Evolutionary conservation across 2,888 invertebrate genomes (phyloP).

Genomic region (Agriopis aurantiaria): DNA sequence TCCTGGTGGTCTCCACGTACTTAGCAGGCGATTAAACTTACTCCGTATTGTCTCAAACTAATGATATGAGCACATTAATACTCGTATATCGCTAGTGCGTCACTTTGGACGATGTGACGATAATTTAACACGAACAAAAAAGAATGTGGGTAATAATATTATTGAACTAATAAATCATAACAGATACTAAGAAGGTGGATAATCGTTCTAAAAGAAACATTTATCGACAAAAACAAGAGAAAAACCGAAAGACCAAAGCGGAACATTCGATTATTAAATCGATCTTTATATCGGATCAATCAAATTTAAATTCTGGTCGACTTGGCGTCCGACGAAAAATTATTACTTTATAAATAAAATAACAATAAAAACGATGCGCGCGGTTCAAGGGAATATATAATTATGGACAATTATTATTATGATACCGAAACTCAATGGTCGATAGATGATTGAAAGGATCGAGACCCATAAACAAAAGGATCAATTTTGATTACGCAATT

Average conservation of each 20-base stretch:
- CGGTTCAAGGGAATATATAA: slow-evolving; percentile 84
- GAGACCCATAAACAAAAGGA: slow-evolving; percentile 85
- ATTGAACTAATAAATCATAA: slow-evolving; percentile 65
- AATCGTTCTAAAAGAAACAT: slow-evolving; percentile 73
- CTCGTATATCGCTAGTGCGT: slow-evolving; percentile 21
- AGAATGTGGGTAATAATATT: slow-evolving; percentile 58
- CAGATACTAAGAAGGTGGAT: slow-evolving; percentile 67
- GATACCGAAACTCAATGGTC: slow-evolving; percentile 84
- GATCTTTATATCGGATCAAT: slow-evolving; percentile 86
- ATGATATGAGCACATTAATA: slow-evolving; percentile 42
- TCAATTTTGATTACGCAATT: slow-evolving; percentile 83
- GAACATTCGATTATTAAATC: slow-evolving; percentile 83
- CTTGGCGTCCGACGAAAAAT: slow-evolving; percentile 80
- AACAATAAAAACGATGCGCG: slow-evolving; percentile 85
- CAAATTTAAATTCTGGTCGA: slow-evolving; percentile 85
- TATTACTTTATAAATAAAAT: slow-evolving; percentile 87
- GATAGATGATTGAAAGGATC: slow-evolving; percentile 87
- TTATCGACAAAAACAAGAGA: slow-evolving; percentile 77
- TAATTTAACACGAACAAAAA: slow-evolving; percentile 47
- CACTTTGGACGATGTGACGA: slow-evolving; percentile 43
- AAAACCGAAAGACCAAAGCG: slow-evolving; percentile 72
- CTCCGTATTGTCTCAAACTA: slow-evolving; percentile 61
- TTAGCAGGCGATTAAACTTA: slow-evolving; percentile 64
- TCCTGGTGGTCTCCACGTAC: slow-evolving; percentile 78
- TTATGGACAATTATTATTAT: slow-evolving; percentile 87